Conservation (phyloP, 2,888 invertebrate genomes). For the Apamea crenata region DNA sequence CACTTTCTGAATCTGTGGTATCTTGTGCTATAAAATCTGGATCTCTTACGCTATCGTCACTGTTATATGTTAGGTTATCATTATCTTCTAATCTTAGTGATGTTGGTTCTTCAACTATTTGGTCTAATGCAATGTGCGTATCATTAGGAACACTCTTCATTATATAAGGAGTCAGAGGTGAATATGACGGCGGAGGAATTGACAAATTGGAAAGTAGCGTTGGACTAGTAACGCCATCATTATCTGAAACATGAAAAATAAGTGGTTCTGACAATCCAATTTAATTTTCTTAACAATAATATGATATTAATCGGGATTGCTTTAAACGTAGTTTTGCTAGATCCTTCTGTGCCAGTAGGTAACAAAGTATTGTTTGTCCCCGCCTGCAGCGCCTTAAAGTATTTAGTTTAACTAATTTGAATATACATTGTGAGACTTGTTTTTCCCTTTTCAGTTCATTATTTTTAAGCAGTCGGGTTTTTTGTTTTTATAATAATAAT, state of each 20-base stretch:
- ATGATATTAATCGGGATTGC: too few species aligned
- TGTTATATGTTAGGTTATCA: slow-evolving; percentile 42
- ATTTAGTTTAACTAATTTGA: too few species aligned
- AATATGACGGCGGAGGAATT: slow-evolving; percentile 19
- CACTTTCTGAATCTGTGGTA: slow-evolving; percentile 25
- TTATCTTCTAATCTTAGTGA: slow-evolving; percentile 36
- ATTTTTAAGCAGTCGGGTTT: too few species aligned
- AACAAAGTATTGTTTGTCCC: too few species aligned
- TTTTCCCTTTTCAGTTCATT: too few species aligned
- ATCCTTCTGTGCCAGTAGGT: too few species aligned
- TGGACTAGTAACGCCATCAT: slow-evolving; percentile 42
- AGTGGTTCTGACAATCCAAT: too few species aligned
- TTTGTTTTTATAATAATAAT: too few species aligned
- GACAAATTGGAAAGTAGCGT: slow-evolving; percentile 46
- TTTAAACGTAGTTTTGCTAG: too few species aligned
- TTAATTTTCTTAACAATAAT: too few species aligned
- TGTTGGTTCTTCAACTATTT: slow-evolving; percentile 39
- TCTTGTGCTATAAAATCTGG: slow-evolving; percentile 47
- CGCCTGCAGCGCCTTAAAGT: too few species aligned
- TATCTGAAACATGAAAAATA: slow-evolving; percentile 23
- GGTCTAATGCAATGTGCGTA: slow-evolving; percentile 35
- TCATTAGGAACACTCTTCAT: slow-evolving; percentile 21
- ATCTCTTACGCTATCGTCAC: slow-evolving; percentile 45
- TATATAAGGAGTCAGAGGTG: slow-evolving; percentile 35
- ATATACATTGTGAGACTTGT: too few species aligned